These are phyloP conservation scores for Eudyptes chrysolophus DNA, from an alignment of 2,113 vertebrate genomes.

Conservation along the genomic window DNA sequence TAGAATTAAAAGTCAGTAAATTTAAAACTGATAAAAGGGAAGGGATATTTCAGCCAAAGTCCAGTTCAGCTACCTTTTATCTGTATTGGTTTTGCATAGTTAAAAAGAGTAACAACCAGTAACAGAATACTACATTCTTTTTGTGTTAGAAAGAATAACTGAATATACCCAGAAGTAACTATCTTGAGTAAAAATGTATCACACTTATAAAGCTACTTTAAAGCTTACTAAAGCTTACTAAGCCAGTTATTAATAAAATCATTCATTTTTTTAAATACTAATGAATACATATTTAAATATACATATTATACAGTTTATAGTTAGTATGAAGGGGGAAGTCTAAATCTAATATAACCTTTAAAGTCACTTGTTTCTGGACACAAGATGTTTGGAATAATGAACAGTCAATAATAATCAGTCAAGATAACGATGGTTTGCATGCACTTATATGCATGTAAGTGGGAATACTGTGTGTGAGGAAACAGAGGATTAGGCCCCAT, in stretches of 20 bases:
- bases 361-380: not conserved
- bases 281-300: not conserved
- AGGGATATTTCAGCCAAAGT: not conserved
- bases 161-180: not conserved
- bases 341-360: not conserved
- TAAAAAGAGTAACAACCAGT: not conserved
- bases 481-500: not conserved
- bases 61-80: not conserved
- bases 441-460: not conserved
- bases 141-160: not conserved
- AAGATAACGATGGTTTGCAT: not conserved
- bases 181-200: not conserved
- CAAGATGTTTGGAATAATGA: not conserved
- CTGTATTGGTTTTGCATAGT: not conserved
- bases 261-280: not conserved
- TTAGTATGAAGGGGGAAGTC: not conserved
- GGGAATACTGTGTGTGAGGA: not conserved
- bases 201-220: not conserved
- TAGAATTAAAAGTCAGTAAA: not conserved
- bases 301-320: not conserved
- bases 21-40: not conserved
- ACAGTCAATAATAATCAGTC: not conserved
- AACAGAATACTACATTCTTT: not conserved
- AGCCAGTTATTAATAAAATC: not conserved
- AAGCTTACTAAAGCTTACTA: not conserved